A percentile compares a stretch with the other conserved stretches of the same genome.
phyloP scores from a whole-genome alignment of 2,113 vertebrate species.

The Rhynchomys soricoides region DNA sequence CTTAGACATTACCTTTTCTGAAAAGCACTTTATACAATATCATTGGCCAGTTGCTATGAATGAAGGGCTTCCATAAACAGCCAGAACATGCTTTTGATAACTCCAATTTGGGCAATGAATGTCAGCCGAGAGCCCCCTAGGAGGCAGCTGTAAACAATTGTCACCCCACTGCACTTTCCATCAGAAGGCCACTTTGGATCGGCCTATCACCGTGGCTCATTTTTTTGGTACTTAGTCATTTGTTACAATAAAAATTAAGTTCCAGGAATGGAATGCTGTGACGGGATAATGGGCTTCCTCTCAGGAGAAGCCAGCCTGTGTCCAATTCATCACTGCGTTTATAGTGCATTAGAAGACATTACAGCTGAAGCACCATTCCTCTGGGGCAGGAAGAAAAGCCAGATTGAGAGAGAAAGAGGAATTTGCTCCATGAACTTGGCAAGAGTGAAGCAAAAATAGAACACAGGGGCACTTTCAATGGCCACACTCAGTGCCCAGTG shows the following conservation, averaged over 20 bases:
- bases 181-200: constrained; percentile 59
- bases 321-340: constrained; percentile 81
- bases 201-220: constrained; percentile 71
- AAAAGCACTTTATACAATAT: constrained; percentile 64
- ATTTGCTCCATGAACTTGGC: constrained; percentile 71
- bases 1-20: neutral
- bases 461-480: constrained; percentile 31
- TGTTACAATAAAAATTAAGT: constrained; percentile 84
- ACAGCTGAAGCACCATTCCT: constrained; percentile 69
- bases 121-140: constrained; percentile 31
- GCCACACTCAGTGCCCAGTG: constrained; percentile 24
- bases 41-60: constrained; percentile 63
- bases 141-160: constrained; percentile 79
- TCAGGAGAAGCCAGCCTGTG: constrained; percentile 76
- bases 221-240: constrained; percentile 81
- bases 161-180: constrained; percentile 55
- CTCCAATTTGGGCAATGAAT: constrained; percentile 43
- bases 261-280: constrained; percentile 76
- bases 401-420: constrained; percentile 72
- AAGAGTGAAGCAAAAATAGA: constrained; percentile 74
- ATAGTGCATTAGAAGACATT: constrained; percentile 80
- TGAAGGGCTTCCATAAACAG: constrained; percentile 67
- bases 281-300: constrained; percentile 82
- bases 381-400: constrained; percentile 71
- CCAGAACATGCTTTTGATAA: constrained; percentile 74